Conservation (phyloP, 2,113 vertebrate genomes). For the Phalacrocorax aristotelis region DNA sequence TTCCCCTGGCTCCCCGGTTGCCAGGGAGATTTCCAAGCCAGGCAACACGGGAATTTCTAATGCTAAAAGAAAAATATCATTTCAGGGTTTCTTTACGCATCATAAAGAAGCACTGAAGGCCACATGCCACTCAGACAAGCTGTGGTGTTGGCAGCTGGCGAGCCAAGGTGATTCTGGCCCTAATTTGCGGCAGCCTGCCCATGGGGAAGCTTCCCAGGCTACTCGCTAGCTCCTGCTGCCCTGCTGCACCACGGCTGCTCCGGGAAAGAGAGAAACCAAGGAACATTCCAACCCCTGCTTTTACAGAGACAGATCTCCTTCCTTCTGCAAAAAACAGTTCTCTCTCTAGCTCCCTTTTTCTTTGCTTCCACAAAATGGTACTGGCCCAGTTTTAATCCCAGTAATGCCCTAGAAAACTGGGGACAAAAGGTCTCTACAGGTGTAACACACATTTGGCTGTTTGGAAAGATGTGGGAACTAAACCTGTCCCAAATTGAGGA, state of each 20-base stretch:
- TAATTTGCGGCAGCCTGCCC: neutral
- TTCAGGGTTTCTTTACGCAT: neutral
- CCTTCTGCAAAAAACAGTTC: neutral
- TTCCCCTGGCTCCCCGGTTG: neutral
- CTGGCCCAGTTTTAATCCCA: neutral
- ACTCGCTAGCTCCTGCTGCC: neutral
- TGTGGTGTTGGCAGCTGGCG: neutral
- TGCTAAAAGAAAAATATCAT: neutral
- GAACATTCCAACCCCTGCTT: neutral
- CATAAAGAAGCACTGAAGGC: neutral
- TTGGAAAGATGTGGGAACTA: neutral
- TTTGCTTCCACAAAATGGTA: neutral
- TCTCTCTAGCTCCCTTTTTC: neutral
- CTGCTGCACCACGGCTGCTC: accelerated
- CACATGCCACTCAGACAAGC: neutral
- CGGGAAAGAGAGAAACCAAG: neutral
- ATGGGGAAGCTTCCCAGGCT: neutral
- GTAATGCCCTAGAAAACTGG: neutral
- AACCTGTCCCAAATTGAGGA: neutral
- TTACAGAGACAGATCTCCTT: neutral
- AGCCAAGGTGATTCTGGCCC: neutral
- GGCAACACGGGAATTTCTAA: neutral
- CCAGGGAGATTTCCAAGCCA: neutral
- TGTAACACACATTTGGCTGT: accelerated
- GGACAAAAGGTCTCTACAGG: neutral